These are phyloP conservation scores for Oryzias woworae DNA, from an alignment of 2,113 vertebrate genomes.

Conservation along the genomic window DNA sequence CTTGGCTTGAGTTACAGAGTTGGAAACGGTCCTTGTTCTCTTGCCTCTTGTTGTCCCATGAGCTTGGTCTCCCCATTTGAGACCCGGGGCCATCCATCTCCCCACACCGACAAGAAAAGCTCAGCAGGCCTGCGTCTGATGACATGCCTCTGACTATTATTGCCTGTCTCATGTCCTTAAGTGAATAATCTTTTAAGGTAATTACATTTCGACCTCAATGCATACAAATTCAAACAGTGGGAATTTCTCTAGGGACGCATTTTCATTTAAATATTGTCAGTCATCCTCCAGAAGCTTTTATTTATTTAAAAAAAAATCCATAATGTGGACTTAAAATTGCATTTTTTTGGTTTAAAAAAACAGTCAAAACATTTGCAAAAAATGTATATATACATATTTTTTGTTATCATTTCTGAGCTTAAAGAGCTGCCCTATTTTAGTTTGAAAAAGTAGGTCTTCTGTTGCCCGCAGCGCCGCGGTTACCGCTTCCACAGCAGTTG, in stretches of 20 bases:
- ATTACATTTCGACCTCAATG: constrained; percentile 81
- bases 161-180: constrained; percentile 73
- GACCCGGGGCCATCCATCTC: constrained; percentile 49
- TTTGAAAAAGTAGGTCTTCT: constrained; percentile 78
- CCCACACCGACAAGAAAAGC: constrained; percentile 49
- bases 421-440: constrained; percentile 70
- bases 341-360: constrained; percentile 39
- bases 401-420: constrained; percentile 48
- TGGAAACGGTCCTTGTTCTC: constrained; percentile 43
- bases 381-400: constrained; percentile 22
- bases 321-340: constrained; percentile 27
- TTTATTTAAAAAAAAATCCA: constrained; percentile 3
- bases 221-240: constrained; percentile 68
- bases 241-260: constrained; percentile 66
- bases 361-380: neutral
- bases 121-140: constrained; percentile 52
- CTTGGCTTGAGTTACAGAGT: constrained; percentile 47
- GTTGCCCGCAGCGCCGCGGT: constrained; percentile 72
- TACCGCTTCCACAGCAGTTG: constrained; percentile 67
- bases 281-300: constrained; percentile 22
- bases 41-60: constrained; percentile 31
- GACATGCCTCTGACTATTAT: constrained; percentile 55
- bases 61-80: constrained; percentile 59
- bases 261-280: constrained; percentile 59
- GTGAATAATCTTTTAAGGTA: constrained; percentile 79